Base-by-base conservation (phyloP, 1,140 invertebrate species). In the Pomacea maculata region DNA sequence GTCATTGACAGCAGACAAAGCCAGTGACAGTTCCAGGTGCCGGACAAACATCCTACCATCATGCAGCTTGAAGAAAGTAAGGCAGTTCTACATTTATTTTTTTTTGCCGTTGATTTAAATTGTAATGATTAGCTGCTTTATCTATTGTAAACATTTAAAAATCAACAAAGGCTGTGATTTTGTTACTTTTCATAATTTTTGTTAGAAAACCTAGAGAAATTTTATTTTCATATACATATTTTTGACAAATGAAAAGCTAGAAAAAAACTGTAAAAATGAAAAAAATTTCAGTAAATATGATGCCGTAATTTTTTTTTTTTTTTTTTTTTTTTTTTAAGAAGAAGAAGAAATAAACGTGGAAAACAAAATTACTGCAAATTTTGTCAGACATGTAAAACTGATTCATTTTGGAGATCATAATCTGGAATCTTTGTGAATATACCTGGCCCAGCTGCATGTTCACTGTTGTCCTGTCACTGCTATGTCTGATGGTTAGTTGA, bases 401-500 rank as follows among this genome's bases (percentile, higher is more conserved):
- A 45, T 45, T 45, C 34, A 45, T 45, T 2, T 45, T 45, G 34
- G 6, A 6, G 6, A 45, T 45, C 6, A 6, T 45, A 45, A 45
- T 45, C 12, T 14, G n/a, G 8, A 55, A 21, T 19, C 45, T 57
- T 75, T 55, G 12, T 61, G 55, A 54, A 79, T 71, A 67, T 78
- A 85, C 83, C 82, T 82, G 65, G 45, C 80, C 78, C 19, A 85
- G 67, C 65, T 83, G 63, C 75, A 85, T 79, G n/a, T 67, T 25
- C 4, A 85, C 76, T 52, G 78, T 71, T 55, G 79, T 82, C 63
- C 78, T 63, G 9, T 71, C 77, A 34, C 75, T 78, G 19, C 34
- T 45, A 14, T 78, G 72, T 19, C 34, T 71, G 45, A 83, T 78
- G 14, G 19, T 19, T 21, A 77, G 71, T 57, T 81, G 68, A 12